Evolutionary conservation across 2,113 vertebrate species (phyloP), one percentile per base, ranked within the genome.

Genomic region (Urocitellus parryii): DNA sequence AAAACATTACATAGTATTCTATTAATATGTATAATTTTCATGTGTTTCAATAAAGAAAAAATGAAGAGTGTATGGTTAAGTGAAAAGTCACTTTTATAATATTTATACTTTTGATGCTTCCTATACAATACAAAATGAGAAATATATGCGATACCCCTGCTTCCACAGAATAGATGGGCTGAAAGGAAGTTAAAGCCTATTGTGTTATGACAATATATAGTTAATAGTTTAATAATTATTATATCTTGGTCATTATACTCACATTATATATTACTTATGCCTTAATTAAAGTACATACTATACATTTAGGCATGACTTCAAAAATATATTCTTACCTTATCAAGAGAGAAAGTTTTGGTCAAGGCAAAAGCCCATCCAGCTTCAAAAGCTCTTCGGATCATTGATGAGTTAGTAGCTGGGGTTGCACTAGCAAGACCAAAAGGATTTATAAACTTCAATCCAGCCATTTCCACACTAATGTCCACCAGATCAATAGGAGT

Each of bases 401-500:
- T 99, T 37, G 99, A 97, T 8, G 99, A 97, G 94, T 99, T 99
- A 16, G 99, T 99, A 67, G 99, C 98, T 86, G 99, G 99, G 9
- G 99, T 99, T 10, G 99, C 99, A 73, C 99, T 99, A 20, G 99
- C 99, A 91, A 99, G 98, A 78, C 99, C 99, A 34, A 99, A 99
- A 3, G 99, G 99, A 97, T 99, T 99, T 77, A 96, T 98, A 92
- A 99, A 99, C 94, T 98, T 99, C 82, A 99, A 95, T 58, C 99
- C 99, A 78, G 98, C 99, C 98, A 99, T 97, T 96, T 99, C 99
- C 37, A 99, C 98, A 16, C 99, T 99, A 96, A 99, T 99, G 98
- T 99, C 99, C 95, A 99, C 99, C 68, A 98, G 97, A 96, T 99
- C 99, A 0, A 99, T 96, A 11, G 99, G 98, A 10, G 99, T 99